Evolutionary conservation across 2,888 invertebrate genomes (phyloP).

Genomic region (Epinotia nisella): DNA sequence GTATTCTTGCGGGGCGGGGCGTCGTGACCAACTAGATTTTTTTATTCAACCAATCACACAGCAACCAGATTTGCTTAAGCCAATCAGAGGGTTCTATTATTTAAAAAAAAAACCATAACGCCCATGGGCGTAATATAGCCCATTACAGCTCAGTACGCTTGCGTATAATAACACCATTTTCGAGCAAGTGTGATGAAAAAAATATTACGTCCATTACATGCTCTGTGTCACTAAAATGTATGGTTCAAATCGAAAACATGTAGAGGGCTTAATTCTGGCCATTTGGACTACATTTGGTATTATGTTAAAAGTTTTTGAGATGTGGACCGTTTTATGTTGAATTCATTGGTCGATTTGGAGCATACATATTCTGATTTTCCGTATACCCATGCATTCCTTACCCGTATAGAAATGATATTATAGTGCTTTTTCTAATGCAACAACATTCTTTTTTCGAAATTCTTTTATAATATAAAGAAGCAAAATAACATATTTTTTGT

Average conservation of each 20-base stretch:
- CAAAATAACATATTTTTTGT: background rate
- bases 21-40: no score
- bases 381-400: background rate
- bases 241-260: background rate
- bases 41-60: no score
- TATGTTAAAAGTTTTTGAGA: background rate
- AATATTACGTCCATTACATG: background rate
- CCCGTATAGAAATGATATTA: background rate
- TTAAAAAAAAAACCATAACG: no score
- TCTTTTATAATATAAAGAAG: no score
- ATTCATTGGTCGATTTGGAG: background rate
- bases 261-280: background rate
- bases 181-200: no score
- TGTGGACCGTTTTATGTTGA: background rate
- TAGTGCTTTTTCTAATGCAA: background rate
- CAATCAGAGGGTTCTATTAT: no score
- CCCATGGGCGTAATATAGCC: no score
- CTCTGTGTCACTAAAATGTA: background rate
- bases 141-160: no score
- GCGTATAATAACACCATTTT: no score
- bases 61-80: no score
- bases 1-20: no score
- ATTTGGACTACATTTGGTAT: background rate
- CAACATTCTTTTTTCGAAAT: no score
- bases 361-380: background rate